These are phyloP conservation scores for Periophthalmodon schlosseri DNA, from an alignment of 2,113 vertebrate species.

Conservation along the genomic window DNA sequence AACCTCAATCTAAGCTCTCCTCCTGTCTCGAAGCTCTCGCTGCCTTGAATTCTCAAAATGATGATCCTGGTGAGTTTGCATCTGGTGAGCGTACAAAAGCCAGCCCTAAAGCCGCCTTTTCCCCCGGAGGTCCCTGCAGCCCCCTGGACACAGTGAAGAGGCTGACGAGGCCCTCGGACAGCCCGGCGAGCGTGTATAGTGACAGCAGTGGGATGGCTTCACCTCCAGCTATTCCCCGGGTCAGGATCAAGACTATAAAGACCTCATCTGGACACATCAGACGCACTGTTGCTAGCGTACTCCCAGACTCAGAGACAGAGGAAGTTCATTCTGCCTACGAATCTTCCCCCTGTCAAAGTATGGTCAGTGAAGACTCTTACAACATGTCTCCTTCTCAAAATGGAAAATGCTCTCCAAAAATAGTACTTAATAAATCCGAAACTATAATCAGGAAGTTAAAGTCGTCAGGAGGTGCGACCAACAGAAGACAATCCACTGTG, in stretches of 20 bases:
- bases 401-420: conserved; percentile 55
- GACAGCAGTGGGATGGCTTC: conserved; percentile 91
- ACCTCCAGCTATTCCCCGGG: conserved; percentile 91
- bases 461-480: conserved; percentile 57
- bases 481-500: conserved; percentile 50
- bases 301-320: conserved; percentile 87
- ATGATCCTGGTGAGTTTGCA: conserved; percentile 78
- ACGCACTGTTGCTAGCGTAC: conserved; percentile 90
- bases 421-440: conserved; percentile 54
- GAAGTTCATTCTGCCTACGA: conserved; percentile 85
- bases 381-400: conserved; percentile 58
- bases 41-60: conserved; percentile 89
- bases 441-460: conserved; percentile 46
- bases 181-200: conserved; percentile 90
- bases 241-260: conserved; percentile 97
- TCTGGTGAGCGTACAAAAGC: conserved; percentile 78
- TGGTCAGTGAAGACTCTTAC: conserved; percentile 79
- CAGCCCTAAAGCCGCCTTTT: conserved; percentile 88
- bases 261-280: conserved; percentile 94
- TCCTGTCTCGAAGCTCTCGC: conserved; percentile 91
- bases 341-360: conserved; percentile 80
- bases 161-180: conserved; percentile 85
- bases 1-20: conserved; percentile 86
- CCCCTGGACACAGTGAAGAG: conserved; percentile 87
- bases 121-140: conserved; percentile 91